Conservation (phyloP, 2,888 invertebrate genomes). For the Eucera pruinosa region DNA sequence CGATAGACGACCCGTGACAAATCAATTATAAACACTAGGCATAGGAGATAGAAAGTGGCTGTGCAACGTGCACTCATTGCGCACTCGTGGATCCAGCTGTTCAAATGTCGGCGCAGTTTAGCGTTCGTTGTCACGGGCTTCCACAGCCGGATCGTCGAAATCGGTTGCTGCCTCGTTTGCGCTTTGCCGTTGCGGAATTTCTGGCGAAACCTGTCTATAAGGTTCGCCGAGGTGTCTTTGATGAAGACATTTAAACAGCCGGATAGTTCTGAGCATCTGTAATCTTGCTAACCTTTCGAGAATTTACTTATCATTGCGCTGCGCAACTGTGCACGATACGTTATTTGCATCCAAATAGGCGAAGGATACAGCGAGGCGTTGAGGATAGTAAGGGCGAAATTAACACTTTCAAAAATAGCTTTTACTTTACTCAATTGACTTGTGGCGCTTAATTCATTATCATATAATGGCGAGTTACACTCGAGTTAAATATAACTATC, state of each 20-base stretch:
- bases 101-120: constrained; percentile 29
- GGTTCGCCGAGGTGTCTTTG: too few species aligned
- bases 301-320: constrained; percentile 1
- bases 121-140: constrained; percentile 11
- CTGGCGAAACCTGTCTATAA: constrained; percentile 16
- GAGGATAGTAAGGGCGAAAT: too few species aligned
- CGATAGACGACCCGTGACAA: constrained; percentile 60
- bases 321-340: too few species aligned
- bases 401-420: too few species aligned
- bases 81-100: too few species aligned
- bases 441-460: too few species aligned
- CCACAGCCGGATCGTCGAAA: constrained; percentile 7
- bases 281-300: background rate
- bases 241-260: constrained; percentile 18
- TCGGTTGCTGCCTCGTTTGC: constrained; percentile 8
- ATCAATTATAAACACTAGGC: constrained; percentile 63
- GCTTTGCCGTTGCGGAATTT: constrained; percentile 13
- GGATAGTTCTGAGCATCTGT: background rate
- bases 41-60: constrained; percentile 61
- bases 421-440: too few species aligned
- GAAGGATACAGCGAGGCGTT: background rate
- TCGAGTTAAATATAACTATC: too few species aligned
- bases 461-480: too few species aligned
- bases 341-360: background rate
- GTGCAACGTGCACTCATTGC: constrained; percentile 27